Percentiles rank a stretch among this genome's conserved stretches.
phyloP scores from a whole-genome alignment of 1,140 invertebrate species.

The Melitaea cinxia region DNA sequence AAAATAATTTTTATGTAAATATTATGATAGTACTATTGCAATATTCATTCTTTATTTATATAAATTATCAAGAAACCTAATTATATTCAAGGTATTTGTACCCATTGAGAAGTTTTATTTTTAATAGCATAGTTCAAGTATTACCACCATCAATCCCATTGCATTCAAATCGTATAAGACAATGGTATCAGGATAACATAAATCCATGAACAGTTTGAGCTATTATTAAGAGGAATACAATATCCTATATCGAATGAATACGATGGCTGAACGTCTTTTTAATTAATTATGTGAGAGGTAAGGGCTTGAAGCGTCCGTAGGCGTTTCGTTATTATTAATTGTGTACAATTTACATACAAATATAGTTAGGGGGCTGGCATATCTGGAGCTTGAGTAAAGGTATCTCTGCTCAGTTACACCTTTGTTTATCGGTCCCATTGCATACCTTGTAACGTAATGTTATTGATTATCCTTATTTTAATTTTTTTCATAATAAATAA shows the following conservation, averaged over 20 bases:
- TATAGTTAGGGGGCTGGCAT: neutral
- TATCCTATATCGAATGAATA: slow-evolving; percentile 5
- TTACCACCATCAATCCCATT: slow-evolving; percentile 1
- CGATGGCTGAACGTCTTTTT: slow-evolving; percentile 8
- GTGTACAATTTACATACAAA: neutral
- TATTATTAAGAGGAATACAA: slow-evolving; percentile 34
- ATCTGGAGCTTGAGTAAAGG: neutral
- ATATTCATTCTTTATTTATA: too few relatives aligned
- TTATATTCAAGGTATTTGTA: too few relatives aligned
- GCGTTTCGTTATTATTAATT: slow-evolving; percentile 9
- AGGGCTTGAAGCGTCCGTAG: slow-evolving; percentile 9
- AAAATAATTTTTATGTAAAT: too few relatives aligned
- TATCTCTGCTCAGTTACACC: too few relatives aligned
- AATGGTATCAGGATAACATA: slow-evolving; percentile 32
- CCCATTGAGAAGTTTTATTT: neutral
- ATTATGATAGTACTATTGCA: too few relatives aligned
- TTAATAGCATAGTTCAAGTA: neutral
- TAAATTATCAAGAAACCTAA: too few relatives aligned
- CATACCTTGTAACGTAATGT: too few relatives aligned
- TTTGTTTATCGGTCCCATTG: too few relatives aligned
- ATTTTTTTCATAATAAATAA: too few relatives aligned
- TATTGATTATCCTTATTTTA: too few relatives aligned
- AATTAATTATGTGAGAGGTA: slow-evolving; percentile 29
- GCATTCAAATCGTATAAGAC: slow-evolving; percentile 13
- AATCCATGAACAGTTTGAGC: slow-evolving; percentile 25